phyloP scores from a whole-genome alignment of 2,888 invertebrate species.

The Drosophila monieri region DNA sequence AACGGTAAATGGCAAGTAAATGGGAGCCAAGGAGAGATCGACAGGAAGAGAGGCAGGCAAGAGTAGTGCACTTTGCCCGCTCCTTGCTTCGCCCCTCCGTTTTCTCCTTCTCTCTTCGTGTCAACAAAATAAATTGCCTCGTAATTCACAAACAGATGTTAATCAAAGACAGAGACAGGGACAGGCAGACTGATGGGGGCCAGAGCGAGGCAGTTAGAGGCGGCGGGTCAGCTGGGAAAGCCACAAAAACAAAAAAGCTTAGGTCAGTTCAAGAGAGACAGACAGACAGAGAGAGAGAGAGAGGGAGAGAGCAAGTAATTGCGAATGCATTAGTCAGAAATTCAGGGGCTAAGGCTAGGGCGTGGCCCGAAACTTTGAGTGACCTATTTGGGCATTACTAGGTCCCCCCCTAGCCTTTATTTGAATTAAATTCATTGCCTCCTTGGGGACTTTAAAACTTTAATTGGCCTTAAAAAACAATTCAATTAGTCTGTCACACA shows the following conservation, averaged over 20 bases:
- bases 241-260: slow-evolving; percentile 8
- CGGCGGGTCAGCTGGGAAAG: slow-evolving; percentile 30
- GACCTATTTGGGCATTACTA: slow-evolving; percentile 20
- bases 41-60: not conserved
- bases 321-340: slow-evolving; percentile 36
- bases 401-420: not conserved
- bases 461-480: slow-evolving; percentile 11
- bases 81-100: not conserved
- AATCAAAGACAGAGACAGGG: slow-evolving; percentile 23
- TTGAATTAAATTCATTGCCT: too few relatives aligned
- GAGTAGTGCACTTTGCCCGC: not conserved
- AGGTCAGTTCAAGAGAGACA: slow-evolving; percentile 16
- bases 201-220: slow-evolving; percentile 5
- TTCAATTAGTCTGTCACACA: slow-evolving; percentile 17
- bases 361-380: slow-evolving; percentile 26
- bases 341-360: slow-evolving; percentile 23
- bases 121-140: slow-evolving; percentile 36
- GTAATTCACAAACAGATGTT: slow-evolving; percentile 43
- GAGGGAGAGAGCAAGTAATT: slow-evolving; percentile 3
- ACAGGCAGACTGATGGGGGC: not conserved
- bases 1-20: slow-evolving; percentile 23
- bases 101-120: slow-evolving; percentile 1
- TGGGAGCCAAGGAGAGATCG: slow-evolving; percentile 4
- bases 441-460: not conserved
- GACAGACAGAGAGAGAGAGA: not conserved